Evolutionary conservation across 2,797 vertebrate genomes (phyloP).

Genomic region (Synaphobranchus kaupii): DNA sequence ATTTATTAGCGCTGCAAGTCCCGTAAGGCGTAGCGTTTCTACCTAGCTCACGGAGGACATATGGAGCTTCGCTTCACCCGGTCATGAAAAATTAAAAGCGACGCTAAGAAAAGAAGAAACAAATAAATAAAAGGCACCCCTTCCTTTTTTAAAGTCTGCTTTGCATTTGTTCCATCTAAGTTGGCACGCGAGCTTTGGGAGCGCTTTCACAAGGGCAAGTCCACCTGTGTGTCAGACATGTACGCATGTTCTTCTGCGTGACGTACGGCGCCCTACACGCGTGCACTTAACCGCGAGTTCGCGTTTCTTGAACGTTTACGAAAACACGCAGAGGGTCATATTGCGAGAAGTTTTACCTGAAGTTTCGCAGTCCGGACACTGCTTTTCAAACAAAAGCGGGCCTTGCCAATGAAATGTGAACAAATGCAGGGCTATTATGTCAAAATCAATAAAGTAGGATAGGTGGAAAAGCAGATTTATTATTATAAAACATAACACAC

Average conservation of each 20-base stretch:
- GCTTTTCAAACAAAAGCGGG: conserved; percentile 55
- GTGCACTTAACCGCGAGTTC: conserved; percentile 52
- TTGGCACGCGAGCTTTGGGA: conserved; percentile 7
- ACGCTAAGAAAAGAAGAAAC: conserved; percentile 27
- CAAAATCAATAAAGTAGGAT: conserved; percentile 52
- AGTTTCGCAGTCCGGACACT: conserved; percentile 44
- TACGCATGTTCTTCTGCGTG: conserved; percentile 52
- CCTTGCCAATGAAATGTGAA: conserved; percentile 51
- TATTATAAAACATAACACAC: conserved; percentile 50
- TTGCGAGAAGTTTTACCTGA: conserved; percentile 41
- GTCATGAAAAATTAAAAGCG: conserved; percentile 44
- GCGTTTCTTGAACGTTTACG: conserved; percentile 41
- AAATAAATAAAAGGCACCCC: not conserved
- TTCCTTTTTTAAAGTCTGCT: conserved; percentile 42
- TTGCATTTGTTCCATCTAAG: conserved; percentile 50
- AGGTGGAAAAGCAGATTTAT: conserved; percentile 51
- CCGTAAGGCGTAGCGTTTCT: conserved; percentile 23
- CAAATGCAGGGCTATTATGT: conserved; percentile 53
- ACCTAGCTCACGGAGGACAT: conserved; percentile 24
- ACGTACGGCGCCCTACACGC: conserved; percentile 48
- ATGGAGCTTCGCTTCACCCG: not conserved
- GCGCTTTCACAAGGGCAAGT: not conserved
- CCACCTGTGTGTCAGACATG: conserved; percentile 44
- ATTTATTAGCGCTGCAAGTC: conserved; percentile 50
- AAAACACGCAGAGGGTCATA: conserved; percentile 55